These are phyloP conservation scores for Pomacea canaliculata DNA, from an alignment of 2,888 invertebrate species.

Conservation along the genomic window DNA sequence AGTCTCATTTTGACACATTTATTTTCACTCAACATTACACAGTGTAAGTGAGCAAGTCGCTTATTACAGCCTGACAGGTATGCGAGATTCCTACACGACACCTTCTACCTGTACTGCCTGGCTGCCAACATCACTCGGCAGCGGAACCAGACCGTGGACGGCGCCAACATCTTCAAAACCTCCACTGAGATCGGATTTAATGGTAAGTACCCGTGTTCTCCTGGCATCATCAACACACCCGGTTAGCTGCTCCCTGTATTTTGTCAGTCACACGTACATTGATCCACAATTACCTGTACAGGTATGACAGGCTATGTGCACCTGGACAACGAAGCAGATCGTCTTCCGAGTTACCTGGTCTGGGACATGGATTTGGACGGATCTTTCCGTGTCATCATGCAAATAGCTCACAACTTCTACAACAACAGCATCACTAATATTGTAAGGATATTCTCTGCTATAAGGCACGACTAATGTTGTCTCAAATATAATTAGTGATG, in stretches of 20 bases:
- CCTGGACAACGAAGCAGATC: slow-evolving; percentile 36
- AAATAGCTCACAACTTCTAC: slow-evolving; percentile 16
- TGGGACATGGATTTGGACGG: slow-evolving; percentile 37
- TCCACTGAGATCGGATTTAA: slow-evolving; percentile 33
- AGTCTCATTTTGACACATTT: too few species aligned
- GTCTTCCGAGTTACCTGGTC: slow-evolving; percentile 40
- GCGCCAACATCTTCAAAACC: slow-evolving; percentile 34
- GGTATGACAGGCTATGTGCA: slow-evolving; percentile 36
- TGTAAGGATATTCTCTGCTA: slow-evolving; percentile 4
- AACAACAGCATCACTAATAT: not conserved
- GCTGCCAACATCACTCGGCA: slow-evolving; percentile 33
- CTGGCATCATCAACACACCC: not conserved
- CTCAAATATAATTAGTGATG: too few species aligned
- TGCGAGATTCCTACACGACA: slow-evolving; percentile 51
- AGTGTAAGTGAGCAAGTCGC: too few species aligned
- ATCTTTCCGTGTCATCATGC: slow-evolving; percentile 26
- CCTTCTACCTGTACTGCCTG: slow-evolving; percentile 44
- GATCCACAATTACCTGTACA: slow-evolving; percentile 14
- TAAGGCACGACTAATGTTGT: too few species aligned
- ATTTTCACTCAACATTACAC: too few species aligned
- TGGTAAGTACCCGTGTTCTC: slow-evolving; percentile 31
- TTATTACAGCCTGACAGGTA: slow-evolving; percentile 45
- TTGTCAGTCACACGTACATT: not conserved
- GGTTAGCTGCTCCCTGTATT: not conserved
- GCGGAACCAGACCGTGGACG: slow-evolving; percentile 27